Percentiles rank a stretch among this genome's conserved stretches.
phyloP scores from a whole-genome alignment of 2,888 invertebrate species.

The Drosophila koepferae region DNA sequence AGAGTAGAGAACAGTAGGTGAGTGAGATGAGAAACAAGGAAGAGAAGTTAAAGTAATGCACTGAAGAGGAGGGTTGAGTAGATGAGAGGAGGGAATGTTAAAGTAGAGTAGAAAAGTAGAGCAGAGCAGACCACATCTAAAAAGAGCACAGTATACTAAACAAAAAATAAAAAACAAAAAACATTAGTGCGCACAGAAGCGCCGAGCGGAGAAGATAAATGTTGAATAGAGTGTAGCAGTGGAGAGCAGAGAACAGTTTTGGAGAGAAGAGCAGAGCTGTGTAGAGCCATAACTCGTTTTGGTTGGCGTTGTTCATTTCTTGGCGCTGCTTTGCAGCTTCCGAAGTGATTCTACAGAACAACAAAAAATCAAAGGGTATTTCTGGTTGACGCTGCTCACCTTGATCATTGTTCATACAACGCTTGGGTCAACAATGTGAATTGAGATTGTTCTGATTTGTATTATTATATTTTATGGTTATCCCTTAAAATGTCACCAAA shows the following conservation, averaged over 20 bases:
- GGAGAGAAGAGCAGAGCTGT: conserved; percentile 5
- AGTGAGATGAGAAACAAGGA: not conserved
- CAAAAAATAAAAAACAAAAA: not conserved
- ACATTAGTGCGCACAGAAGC: not conserved
- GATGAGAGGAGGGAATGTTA: too few relatives aligned
- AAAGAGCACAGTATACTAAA: not conserved
- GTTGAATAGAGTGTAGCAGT: not conserved
- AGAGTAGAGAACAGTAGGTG: not conserved
- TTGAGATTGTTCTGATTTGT: conserved; percentile 7
- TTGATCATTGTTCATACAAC: conserved; percentile 63
- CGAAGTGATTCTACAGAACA: conserved; percentile 27
- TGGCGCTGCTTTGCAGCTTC: conserved; percentile 60
- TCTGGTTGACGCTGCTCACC: conserved; percentile 57
- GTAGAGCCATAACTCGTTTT: conserved; percentile 54
- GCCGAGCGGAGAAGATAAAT: not conserved
- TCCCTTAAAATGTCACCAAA: not conserved
- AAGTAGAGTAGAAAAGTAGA: not conserved
- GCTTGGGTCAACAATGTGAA: conserved; percentile 14
- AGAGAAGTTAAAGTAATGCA: too few relatives aligned
- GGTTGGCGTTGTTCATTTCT: conserved; percentile 2
- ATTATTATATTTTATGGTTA: conserved; percentile 11
- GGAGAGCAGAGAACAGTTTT: conserved; percentile 1
- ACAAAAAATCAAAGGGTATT: conserved; percentile 12
- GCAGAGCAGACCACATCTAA: not conserved
- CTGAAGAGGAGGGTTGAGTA: too few relatives aligned